Percentiles rank a stretch among this genome's conserved stretches.
Evolutionary conservation across 2,113 vertebrate species (phyloP).

Genomic region (Paraplagusia blochii): DNA sequence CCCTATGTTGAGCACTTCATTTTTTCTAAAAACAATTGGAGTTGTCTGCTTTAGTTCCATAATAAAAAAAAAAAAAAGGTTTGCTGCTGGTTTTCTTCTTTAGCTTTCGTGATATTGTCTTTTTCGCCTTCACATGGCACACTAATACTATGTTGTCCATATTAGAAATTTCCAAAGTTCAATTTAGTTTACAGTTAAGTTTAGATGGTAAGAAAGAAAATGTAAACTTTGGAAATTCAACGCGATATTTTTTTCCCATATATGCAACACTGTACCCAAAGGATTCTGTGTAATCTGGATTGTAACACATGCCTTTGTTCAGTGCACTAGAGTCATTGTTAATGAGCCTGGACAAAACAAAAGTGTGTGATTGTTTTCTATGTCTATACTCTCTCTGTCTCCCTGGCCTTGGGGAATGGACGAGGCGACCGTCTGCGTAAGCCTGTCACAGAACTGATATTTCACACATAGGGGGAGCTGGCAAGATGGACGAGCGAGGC

Average conservation of each 20-base stretch:
- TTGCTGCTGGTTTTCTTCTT: too few relatives aligned
- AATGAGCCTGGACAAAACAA: conserved; percentile 21
- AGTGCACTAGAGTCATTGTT: conserved; percentile 30
- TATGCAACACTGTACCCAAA: conserved; percentile 16
- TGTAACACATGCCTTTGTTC: conserved; percentile 32
- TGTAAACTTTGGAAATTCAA: background rate
- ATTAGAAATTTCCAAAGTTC: too few relatives aligned
- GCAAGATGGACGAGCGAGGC: conserved; percentile 12
- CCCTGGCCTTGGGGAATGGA: conserved; percentile 12
- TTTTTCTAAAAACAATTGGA: too few relatives aligned
- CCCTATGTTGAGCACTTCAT: too few relatives aligned
- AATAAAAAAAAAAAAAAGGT: too few relatives aligned
- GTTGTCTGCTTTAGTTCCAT: too few relatives aligned
- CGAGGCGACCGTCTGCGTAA: conserved; percentile 23
- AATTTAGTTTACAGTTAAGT: too few relatives aligned
- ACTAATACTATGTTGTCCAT: too few relatives aligned
- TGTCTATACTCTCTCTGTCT: conserved; percentile 17
- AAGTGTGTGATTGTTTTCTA: conserved; percentile 32
- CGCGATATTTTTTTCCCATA: background rate
- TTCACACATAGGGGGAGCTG: conserved; percentile 17
- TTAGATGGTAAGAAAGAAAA: too few relatives aligned
- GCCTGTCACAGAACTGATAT: conserved; percentile 47
- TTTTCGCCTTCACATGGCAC: too few relatives aligned
- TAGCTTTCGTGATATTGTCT: too few relatives aligned
- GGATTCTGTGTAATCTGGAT: conserved; percentile 30